These are phyloP conservation scores for Hepsetus odoe DNA, from an alignment of 2,113 vertebrate genomes.

Conservation along the genomic window DNA sequence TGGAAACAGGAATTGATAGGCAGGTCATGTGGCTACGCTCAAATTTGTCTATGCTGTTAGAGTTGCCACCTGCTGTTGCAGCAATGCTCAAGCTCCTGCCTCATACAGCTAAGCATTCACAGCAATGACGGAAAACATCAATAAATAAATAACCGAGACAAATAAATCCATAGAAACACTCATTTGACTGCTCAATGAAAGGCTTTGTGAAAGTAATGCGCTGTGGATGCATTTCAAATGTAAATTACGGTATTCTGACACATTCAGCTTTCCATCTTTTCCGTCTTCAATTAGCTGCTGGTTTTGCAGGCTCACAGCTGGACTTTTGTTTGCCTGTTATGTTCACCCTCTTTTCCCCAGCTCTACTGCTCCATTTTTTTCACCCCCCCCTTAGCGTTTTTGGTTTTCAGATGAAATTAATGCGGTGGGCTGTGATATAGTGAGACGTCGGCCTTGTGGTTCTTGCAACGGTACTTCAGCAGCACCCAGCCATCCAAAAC, in stretches of 20 bases:
- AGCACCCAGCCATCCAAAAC: conserved; percentile 53
- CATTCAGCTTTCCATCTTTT: conserved; percentile 57
- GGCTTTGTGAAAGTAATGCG: conserved; percentile 59
- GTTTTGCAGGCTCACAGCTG: conserved; percentile 64
- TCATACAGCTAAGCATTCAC: conserved; percentile 57
- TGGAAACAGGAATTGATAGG: conserved; percentile 47
- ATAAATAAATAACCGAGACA: conserved; percentile 62
- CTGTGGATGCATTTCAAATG: conserved; percentile 62
- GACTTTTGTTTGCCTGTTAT: conserved; percentile 62
- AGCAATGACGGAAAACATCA: conserved; percentile 55
- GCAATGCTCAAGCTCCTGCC: conserved; percentile 56
- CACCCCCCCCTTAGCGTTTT: not conserved
- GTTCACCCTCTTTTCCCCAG: conserved; percentile 47
- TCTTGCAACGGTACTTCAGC: conserved; percentile 44
- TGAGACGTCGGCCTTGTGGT: conserved; percentile 42
- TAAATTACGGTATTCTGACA: conserved; percentile 60
- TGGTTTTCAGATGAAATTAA: conserved; percentile 55
- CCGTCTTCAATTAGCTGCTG: conserved; percentile 54
- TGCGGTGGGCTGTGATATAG: conserved; percentile 46
- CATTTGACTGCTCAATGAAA: conserved; percentile 58
- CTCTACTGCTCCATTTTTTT: conserved; percentile 39
- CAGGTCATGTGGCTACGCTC: conserved; percentile 46
- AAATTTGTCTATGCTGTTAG: conserved; percentile 50
- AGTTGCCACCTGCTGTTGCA: conserved; percentile 63
- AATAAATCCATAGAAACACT: conserved; percentile 62